Evolutionary conservation across 2,797 vertebrate species (phyloP), one percentile per base, ranked within the genome.

Genomic region (Danio choprae): DNA sequence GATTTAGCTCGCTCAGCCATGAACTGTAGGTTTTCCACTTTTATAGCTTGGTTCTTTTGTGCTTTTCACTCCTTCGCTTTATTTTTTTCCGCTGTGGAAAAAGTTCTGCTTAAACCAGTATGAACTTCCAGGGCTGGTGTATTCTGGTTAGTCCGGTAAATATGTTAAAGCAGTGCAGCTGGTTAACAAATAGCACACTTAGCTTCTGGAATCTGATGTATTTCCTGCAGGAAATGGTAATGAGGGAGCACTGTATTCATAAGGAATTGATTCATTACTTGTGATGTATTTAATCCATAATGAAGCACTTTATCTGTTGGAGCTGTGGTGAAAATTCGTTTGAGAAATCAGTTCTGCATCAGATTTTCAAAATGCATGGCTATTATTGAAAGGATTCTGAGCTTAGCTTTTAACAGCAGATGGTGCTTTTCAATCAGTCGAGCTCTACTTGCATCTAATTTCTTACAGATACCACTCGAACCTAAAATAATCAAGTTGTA

Each of bases 1-100:
- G 44, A 60, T 51, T 78, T 50, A 60, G 65, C 56, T 79, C 56
- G 20, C 36, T 70, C 56, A 51, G 15, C 9, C 44, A 4, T 63
- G 46, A 50, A 36, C 10, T 51, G 29, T 29, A 1, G 29, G 7
- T 11, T 48, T 68, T 77, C 63, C 43, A 29, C 65, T 70, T 79
- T 51, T 70, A 70, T 22, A 41, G 76, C 56, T 60, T 22, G 55
- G 29, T 46, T 38, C 18, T 55, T 44, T 72, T 55, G 58, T 55
- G 58, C 43, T 29, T 70, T 70, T 43, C 38, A 51, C 44, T 70
- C 55, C 13, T 38, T 4, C 38, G 29, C n/a, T 46, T 63, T 53
- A 36, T 79, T 64, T 7, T 38, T 62, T 10, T 43, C 29, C 29
- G 3, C 44, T 53, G 4, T 56, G 40, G 58, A 41, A 64, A 18